Evolutionary conservation across 2,797 vertebrate genomes (phyloP), one percentile per base, ranked within the genome.

Genomic region (Taeniopygia guttata): DNA sequence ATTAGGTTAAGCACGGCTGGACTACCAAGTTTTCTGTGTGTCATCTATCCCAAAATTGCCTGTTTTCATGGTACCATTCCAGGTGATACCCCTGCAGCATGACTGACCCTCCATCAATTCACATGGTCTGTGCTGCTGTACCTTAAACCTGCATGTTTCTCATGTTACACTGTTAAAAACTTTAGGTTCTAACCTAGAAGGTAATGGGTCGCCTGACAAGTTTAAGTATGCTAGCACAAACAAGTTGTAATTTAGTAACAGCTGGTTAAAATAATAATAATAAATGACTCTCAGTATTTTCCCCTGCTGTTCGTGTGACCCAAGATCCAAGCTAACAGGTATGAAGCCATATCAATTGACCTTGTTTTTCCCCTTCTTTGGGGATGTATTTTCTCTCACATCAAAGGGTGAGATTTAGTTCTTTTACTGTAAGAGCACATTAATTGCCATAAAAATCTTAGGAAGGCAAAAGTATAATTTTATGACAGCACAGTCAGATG

Each of bases 201-300:
- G 34, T 54, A 83, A 89, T 78, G 56, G 87, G 67, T 69, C 83
- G 84, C 48, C 74, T 59, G 48, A 84, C 72, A 72, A 85, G 48
- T 60, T 70, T n/a, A 84, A 62, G 52, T 68, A 40, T 0, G 0
- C 59, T 82, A 84, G 83, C 32, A 84, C 67, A 87, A 93, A 91
- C 55, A 79, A 90, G 66, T 16, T 64, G 29, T 38, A 82, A 89
- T 94, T 95, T 90, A 90, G n/a, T 87, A 93, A 91, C 2, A 92
- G 80, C 70, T 90, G 63, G 51, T 91, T 86, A 94, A 90, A 94
- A 83, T n/a, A n/a, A 75, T 75, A 68, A 48, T 63, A 85, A 90
- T 78, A 63, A 94, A 88, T 84, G 55, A 52, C 48, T 86, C 38
- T 52, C 40, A 29, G 83, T 88, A 87, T 43, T 93, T 88, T 73